These are phyloP conservation scores for Tragelaphus strepsiceros DNA, from an alignment of 2,113 vertebrate species.

Conservation along the genomic window DNA sequence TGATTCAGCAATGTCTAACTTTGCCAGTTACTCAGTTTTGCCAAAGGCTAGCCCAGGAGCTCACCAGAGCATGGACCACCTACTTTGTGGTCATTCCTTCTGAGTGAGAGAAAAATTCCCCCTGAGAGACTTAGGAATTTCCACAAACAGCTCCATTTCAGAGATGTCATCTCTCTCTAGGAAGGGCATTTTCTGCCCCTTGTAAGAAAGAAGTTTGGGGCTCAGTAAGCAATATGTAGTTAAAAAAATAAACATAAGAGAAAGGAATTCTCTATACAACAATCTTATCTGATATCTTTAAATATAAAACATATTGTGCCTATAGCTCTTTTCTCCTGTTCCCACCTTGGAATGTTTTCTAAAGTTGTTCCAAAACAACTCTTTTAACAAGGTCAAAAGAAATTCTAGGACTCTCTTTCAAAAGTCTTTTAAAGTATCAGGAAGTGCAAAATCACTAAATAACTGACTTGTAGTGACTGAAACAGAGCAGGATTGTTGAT, in stretches of 20 bases:
- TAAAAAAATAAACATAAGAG: background rate
- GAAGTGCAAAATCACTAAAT: background rate
- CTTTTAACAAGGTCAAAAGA: slow-evolving; percentile 11
- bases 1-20: background rate
- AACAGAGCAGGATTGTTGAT: background rate
- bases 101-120: background rate
- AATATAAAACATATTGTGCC: background rate
- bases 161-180: background rate
- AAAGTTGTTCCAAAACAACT: slow-evolving; percentile 2
- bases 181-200: background rate
- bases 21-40: background rate
- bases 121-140: background rate
- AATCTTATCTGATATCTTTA: background rate
- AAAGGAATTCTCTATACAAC: background rate
- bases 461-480: background rate
- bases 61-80: background rate
- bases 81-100: background rate
- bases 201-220: background rate
- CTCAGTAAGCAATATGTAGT: background rate
- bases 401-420: slow-evolving; percentile 6
- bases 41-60: background rate
- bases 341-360: background rate
- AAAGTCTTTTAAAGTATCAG: slow-evolving; percentile 4
- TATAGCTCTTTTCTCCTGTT: background rate
- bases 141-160: background rate